These are phyloP conservation scores for Hormiphora californensis DNA, from an alignment of 37 sponge, comb jelly and placozoan genomes.

Conservation along the genomic window DNA sequence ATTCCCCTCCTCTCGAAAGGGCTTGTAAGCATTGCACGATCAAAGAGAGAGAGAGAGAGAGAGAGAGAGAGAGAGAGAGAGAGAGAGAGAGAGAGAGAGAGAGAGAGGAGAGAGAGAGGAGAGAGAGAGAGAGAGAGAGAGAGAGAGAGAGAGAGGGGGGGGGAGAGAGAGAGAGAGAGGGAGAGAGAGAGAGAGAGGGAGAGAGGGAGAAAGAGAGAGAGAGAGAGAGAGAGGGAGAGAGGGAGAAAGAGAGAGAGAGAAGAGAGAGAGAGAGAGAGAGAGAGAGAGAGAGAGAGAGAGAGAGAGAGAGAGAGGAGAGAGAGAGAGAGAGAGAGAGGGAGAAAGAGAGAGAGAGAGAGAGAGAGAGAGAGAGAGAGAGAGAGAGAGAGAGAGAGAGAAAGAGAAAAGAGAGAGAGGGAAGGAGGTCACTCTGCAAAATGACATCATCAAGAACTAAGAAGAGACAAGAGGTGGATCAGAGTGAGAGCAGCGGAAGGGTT, in stretches of 20 bases:
- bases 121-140: background rate
- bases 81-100: no score
- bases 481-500: no score
- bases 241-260: background rate
- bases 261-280: background rate
- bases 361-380: background rate
- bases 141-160: background rate
- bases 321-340: background rate
- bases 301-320: background rate
- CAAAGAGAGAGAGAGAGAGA: no score
- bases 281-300: background rate
- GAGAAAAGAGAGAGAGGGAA: background rate
- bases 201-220: background rate
- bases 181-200: no score
- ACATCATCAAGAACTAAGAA: no score
- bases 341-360: background rate
- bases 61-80: no score
- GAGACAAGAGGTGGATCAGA: no score
- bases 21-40: no score
- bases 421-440: background rate
- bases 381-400: background rate
- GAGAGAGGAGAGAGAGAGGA: conserved; percentile 1
- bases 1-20: no score
- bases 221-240: background rate
- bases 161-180: background rate